These are phyloP conservation scores for Lytechinus pictus DNA, from an alignment of 35 echinoderm and acorn worm species.

Conservation along the genomic window DNA sequence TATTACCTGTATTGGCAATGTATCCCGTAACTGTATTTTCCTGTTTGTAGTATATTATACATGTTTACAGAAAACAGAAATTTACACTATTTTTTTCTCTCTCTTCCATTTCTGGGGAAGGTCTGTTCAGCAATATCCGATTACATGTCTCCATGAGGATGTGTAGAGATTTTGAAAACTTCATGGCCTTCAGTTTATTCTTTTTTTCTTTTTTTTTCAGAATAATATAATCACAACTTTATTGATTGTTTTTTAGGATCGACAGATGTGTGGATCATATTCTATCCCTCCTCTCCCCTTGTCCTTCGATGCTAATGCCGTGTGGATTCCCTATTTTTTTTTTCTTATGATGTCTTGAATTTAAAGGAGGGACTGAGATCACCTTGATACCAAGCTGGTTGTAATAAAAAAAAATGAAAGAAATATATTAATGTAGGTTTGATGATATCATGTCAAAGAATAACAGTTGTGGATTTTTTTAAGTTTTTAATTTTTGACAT, in stretches of 20 bases:
- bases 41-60: neutral
- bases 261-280: neutral
- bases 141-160: neutral
- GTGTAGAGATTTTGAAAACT: neutral
- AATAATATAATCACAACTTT: neutral
- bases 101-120: too few species aligned
- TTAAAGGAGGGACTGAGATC: neutral
- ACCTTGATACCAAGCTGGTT: too few species aligned
- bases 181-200: neutral
- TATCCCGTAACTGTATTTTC: neutral
- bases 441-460: too few species aligned
- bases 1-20: neutral
- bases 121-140: neutral
- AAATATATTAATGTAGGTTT: too few species aligned
- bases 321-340: neutral
- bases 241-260: neutral
- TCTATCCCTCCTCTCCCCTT: neutral
- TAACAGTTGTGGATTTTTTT: too few species aligned
- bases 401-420: too few species aligned
- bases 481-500: too few species aligned
- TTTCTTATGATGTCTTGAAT: neutral
- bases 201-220: neutral
- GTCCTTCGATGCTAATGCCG: neutral
- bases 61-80: too few species aligned
- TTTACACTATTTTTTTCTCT: too few species aligned